These are phyloP conservation scores for Lipophrys pholis DNA, from an alignment of 2,113 vertebrate species.

Conservation along the genomic window DNA sequence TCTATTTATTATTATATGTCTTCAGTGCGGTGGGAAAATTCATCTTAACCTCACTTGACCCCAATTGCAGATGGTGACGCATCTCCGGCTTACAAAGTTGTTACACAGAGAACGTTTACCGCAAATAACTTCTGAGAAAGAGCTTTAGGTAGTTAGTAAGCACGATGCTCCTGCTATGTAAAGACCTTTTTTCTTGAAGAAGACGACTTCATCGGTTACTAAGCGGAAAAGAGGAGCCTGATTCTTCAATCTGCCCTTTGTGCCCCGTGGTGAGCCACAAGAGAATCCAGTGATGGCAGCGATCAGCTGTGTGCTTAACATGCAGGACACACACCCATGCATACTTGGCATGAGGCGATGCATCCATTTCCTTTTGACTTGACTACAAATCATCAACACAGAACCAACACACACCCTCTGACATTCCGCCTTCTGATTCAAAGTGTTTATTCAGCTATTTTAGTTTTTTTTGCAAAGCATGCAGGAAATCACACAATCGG, in stretches of 20 bases:
- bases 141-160: constrained; percentile 1
- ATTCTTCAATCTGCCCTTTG: constrained; percentile 81
- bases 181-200: neutral
- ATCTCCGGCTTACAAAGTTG: neutral
- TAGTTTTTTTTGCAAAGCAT: neutral
- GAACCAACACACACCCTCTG: neutral
- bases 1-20: neutral
- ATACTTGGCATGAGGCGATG: constrained; percentile 55
- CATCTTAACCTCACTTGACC: constrained; percentile 9
- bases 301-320: constrained; percentile 82
- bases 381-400: constrained; percentile 63
- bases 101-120: neutral
- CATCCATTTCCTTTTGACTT: constrained; percentile 58
- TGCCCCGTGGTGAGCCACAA: constrained; percentile 68
- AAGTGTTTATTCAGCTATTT: neutral
- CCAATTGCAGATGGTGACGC: neutral
- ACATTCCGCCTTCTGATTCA: neutral
- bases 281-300: constrained; percentile 74
- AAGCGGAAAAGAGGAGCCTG: constrained; percentile 37
- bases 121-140: neutral
- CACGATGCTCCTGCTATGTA: neutral
- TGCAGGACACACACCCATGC: constrained; percentile 72
- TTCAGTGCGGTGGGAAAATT: neutral
- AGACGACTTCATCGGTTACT: constrained; percentile 45
- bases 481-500: neutral